Evolutionary conservation across 35 echinoderm and acorn worm genomes (phyloP), one percentile per base, ranked within the genome.

Genomic region (Holothuria glaberrima): DNA sequence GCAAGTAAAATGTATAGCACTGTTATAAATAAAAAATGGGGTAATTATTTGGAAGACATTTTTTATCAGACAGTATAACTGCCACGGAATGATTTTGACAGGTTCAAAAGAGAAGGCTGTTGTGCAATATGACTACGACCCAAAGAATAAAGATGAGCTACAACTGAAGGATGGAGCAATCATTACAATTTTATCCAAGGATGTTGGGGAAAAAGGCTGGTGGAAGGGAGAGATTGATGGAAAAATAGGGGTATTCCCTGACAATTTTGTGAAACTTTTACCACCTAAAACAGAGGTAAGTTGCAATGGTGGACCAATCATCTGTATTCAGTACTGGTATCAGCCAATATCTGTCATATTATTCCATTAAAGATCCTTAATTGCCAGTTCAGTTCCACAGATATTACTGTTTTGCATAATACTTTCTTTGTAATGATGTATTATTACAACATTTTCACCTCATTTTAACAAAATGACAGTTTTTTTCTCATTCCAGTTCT

Each of bases 191-290:
- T 17, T 91, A 6, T 77, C 85, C 34, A 94, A 91, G 66, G 91
- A 99, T n/a, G 91, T 84, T 9, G 97, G 88, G 0, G 97, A 99
- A 56, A 91, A 86, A 25, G 97, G 97, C 20, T 99, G 97, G 97
- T 99, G 97, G 97, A 86, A 80, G 28, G 97, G 97, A 29, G 97
- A 99, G 77, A 4, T 88, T 26, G 77, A 95, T 22, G 97, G 97
- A 61, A 99, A 91, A 80, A 35, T 33, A 16, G 97, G 97, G 9
- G 91, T 99, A 17, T 99, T 99, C 71, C 97, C 97, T 0, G 97
- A 99, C 70, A 99, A 99, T 86, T 99, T 99, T 91, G 92, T 94
- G 38, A 82, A 71, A 85, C 62, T 88, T 45, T 68, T 99, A 58
- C 83, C 91, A 20, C 72, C 83, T 19, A 91, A 95, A 71, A 58